These are phyloP conservation scores for Sarcophaga caerulescens DNA, from an alignment of 2,888 invertebrate genomes.

Conservation along the genomic window DNA sequence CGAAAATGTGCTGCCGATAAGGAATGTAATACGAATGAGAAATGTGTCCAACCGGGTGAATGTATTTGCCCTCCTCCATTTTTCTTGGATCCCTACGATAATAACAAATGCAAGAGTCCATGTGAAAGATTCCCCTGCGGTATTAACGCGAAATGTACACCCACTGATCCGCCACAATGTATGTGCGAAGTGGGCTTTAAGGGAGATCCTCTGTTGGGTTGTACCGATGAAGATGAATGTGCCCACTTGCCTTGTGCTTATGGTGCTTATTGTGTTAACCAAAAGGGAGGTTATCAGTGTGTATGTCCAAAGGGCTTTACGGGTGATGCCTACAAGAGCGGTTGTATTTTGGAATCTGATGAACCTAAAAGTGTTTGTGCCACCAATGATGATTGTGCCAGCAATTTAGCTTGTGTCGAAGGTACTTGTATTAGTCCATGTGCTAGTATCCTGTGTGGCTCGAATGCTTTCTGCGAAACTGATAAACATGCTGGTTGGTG, in stretches of 20 bases:
- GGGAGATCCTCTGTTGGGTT: slow-evolving; percentile 92
- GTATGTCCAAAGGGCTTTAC: slow-evolving; percentile 91
- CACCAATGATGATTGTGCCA: slow-evolving; percentile 89
- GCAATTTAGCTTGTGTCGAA: slow-evolving; percentile 89
- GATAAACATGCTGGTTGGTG: slow-evolving; percentile 95
- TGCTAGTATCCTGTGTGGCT: slow-evolving; percentile 88
- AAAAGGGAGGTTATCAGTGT: slow-evolving; percentile 92
- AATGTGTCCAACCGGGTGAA: slow-evolving; percentile 94
- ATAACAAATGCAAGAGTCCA: slow-evolving; percentile 94
- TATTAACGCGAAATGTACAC: slow-evolving; percentile 93
- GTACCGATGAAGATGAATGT: slow-evolving; percentile 93
- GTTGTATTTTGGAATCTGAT: slow-evolving; percentile 85
- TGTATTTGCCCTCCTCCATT: slow-evolving; percentile 96
- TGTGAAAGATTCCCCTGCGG: slow-evolving; percentile 95
- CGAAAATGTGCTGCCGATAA: slow-evolving; percentile 90
- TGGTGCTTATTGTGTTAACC: slow-evolving; percentile 93
- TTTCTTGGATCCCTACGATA: slow-evolving; percentile 90
- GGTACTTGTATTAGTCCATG: slow-evolving; percentile 92
- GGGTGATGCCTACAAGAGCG: slow-evolving; percentile 92
- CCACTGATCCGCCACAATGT: slow-evolving; percentile 93
- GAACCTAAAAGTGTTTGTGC: slow-evolving; percentile 86
- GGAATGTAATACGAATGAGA: slow-evolving; percentile 93
- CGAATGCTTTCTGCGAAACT: slow-evolving; percentile 93
- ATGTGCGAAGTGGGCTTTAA: slow-evolving; percentile 93
- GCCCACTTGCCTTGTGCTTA: slow-evolving; percentile 91